These are phyloP conservation scores for Druon quercuslanigerum DNA, from an alignment of 1,140 invertebrate species.

Conservation along the genomic window DNA sequence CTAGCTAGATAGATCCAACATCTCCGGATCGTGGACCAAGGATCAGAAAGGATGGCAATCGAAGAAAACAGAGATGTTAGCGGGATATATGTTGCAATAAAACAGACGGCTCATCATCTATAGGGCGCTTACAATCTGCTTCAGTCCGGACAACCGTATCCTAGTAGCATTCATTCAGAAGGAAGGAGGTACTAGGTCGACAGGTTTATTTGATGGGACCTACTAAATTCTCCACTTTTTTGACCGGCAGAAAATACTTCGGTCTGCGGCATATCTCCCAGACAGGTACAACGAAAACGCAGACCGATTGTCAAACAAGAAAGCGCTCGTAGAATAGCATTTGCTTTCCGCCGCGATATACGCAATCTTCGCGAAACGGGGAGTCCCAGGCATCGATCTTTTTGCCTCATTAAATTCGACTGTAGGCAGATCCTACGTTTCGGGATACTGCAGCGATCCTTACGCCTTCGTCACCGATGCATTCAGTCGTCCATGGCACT, in stretches of 20 bases:
- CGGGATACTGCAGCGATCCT: constrained; percentile 50
- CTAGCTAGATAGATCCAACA: too few relatives aligned
- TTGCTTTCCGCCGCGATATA: constrained; percentile 50
- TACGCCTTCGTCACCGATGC: constrained; percentile 52
- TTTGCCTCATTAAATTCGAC: constrained; percentile 62
- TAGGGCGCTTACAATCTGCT: neutral
- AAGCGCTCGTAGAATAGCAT: constrained; percentile 62
- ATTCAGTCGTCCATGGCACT: too few relatives aligned
- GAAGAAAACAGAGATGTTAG: too few relatives aligned
- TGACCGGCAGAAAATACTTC: constrained; percentile 42
- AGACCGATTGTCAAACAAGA: constrained; percentile 57
- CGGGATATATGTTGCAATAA: neutral
- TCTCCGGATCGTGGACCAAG: too few relatives aligned
- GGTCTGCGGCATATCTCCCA: constrained; percentile 51
- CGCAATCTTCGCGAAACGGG: constrained; percentile 58
- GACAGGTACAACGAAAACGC: constrained; percentile 59
- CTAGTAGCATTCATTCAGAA: neutral
- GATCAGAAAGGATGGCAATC: too few relatives aligned
- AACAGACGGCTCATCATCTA: neutral
- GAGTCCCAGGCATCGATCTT: constrained; percentile 59
- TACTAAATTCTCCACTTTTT: constrained; percentile 10
- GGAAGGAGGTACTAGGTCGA: neutral
- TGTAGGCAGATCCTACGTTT: constrained; percentile 58
- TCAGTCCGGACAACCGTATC: neutral
- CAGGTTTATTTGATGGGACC: neutral